Conservation (phyloP, 2,113 vertebrate species). For the Dicentrarchus labrax region DNA sequence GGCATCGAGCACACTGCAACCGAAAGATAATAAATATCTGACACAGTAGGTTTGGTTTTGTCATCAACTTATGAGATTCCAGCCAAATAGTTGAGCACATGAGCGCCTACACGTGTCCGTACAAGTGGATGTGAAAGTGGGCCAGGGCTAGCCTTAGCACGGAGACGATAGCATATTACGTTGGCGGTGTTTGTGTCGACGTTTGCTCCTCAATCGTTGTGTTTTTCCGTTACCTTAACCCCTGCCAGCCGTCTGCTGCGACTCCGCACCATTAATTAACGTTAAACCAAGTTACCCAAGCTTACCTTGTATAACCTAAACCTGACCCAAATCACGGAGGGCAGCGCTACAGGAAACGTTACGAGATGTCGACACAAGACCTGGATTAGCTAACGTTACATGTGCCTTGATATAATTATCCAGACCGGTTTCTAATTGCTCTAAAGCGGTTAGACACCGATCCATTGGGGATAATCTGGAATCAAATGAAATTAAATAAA, state of each 20-base stretch:
- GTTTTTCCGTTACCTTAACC: background rate
- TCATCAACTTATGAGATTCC: background rate
- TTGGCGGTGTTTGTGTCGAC: background rate
- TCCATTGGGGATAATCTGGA: accelerated
- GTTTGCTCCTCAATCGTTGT: background rate
- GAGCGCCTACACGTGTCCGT: slow-evolving; percentile 60
- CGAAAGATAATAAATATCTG: background rate
- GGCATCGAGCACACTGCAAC: background rate
- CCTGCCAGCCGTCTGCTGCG: background rate
- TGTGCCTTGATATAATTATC: background rate
- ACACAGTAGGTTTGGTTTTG: accelerated
- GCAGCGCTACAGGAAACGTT: background rate
- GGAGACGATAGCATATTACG: background rate
- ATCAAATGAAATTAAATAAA: background rate
- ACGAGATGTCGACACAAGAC: slow-evolving; percentile 2
- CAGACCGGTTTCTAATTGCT: background rate
- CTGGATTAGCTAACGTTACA: background rate
- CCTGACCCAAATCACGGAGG: background rate
- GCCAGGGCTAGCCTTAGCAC: slow-evolving; percentile 19
- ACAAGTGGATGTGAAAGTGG: background rate
- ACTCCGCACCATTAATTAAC: too few species aligned
- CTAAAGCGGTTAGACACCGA: accelerated
- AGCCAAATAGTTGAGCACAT: background rate
- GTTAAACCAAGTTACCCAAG: accelerated
- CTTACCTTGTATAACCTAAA: background rate